Conservation (phyloP, 2,888 invertebrate genomes). For the Tethea ocularis region DNA sequence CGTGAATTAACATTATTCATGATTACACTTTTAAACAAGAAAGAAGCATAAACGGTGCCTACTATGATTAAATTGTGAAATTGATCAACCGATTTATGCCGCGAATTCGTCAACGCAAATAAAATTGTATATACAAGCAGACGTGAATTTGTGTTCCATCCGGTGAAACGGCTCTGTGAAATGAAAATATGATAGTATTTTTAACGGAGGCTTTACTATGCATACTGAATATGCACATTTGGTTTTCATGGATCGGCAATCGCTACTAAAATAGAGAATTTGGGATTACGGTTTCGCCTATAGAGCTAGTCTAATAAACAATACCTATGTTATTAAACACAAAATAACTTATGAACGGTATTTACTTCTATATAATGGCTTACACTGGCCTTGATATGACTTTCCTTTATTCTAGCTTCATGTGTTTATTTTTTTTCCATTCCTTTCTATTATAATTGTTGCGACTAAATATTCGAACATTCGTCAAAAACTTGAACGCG, state of each 20-base stretch:
- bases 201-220: not conserved
- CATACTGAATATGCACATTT: constrained; percentile 3
- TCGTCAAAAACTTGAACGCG: constrained; percentile 27
- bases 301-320: not conserved
- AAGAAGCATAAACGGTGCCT: not conserved
- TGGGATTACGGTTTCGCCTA: not conserved
- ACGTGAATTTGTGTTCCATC: not conserved
- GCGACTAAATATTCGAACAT: constrained; percentile 14
- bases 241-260: not conserved
- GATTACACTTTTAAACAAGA: not conserved
- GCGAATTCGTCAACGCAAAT: not conserved
- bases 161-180: constrained; percentile 4
- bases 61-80: not conserved
- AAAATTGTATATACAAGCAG: not conserved
- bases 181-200: constrained; percentile 1
- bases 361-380: not conserved
- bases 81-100: not conserved
- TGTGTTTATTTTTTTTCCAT: not conserved
- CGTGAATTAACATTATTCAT: not conserved
- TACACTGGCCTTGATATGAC: not conserved
- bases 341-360: not conserved
- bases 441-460: constrained; percentile 1
- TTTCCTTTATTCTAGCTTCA: not conserved
- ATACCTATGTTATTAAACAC: not conserved
- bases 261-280: not conserved